Conservation (phyloP, 2,888 invertebrate genomes). For the Steinernema carpocapsae region DNA sequence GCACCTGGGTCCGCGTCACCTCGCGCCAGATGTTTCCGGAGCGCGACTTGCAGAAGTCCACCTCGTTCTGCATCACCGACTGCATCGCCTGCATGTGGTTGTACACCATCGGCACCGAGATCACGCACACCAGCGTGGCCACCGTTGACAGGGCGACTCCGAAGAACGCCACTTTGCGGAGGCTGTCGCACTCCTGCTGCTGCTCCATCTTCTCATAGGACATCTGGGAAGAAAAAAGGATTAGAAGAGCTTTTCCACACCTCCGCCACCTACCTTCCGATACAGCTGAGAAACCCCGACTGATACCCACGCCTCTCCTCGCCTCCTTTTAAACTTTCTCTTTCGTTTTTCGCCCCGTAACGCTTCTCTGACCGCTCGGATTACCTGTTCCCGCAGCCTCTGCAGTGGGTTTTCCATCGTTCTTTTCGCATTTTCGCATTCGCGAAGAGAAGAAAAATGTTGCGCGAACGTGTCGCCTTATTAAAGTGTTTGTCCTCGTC, state of each 20-base stretch:
- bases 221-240: neutral
- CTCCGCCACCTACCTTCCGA: no score
- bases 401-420: neutral
- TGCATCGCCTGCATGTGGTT: no score
- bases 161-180: constrained; percentile 61
- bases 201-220: constrained; percentile 44
- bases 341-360: neutral
- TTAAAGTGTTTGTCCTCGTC: neutral
- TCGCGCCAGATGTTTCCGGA: no score
- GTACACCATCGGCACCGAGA: no score
- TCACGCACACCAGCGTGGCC: no score
- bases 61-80: no score
- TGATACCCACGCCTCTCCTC: neutral
- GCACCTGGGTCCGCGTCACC: constrained; percentile 61
- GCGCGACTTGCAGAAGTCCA: no score
- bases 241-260: neutral
- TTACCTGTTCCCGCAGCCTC: neutral
- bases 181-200: constrained; percentile 52
- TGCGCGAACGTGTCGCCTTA: neutral
- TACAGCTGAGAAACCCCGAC: no score
- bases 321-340: neutral
- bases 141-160: constrained; percentile 64
- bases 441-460: neutral
- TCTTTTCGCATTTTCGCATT: no score
- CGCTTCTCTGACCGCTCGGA: neutral